Base-by-base conservation (phyloP, 1,140 invertebrate species). In the Piezodorus guildinii region DNA sequence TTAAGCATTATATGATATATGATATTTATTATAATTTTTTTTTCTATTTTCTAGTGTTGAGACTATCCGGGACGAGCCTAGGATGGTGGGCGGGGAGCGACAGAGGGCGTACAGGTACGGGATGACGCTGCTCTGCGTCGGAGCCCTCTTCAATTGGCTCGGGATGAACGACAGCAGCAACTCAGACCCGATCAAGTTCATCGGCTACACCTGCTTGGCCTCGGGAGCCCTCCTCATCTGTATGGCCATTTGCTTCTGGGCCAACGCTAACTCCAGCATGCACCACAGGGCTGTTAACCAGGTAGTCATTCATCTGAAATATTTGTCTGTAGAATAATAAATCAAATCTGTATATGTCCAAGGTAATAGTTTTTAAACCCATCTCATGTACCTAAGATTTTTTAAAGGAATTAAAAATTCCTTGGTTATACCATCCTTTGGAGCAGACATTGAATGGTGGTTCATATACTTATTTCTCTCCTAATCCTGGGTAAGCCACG, bases 111-210 rank as follows among this genome's bases (percentile, higher is more conserved):
- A 87, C 74, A 79, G 84, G 21, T 86, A 86, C 73, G 85, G 85
- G 60, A 85, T 87, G 82, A 83, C 85, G 63, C 74, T 87, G 65
- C 75, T 87, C 25, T 86, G 85, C 70, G 78, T 85, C 39, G 85
- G 86, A n/a, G 86, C 85, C 8, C 76, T 87, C 23, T 84, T 87
- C 70, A 88, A 88, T 74, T 87, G 85, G 85, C 75, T 87, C 46
- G 85, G 85, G 34, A 84, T 87, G 71, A 83, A 83, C 69, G 85
- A 85, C 70, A 80, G 83, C 23, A 80, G 83, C 23, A 83, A 85
- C 69, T 83, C 83, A 0, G 71, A 71, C 15, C 72, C 73, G 2
- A 81, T 88, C 60, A 76, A 85, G 70, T 88, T 87, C 73, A 80
- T 87, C 54, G 85, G 86, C 61, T 85, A 87, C 23, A 84, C 84